Evolutionary conservation across 2,888 invertebrate species (phyloP).

Genomic region (Pseudococcus viburni): DNA sequence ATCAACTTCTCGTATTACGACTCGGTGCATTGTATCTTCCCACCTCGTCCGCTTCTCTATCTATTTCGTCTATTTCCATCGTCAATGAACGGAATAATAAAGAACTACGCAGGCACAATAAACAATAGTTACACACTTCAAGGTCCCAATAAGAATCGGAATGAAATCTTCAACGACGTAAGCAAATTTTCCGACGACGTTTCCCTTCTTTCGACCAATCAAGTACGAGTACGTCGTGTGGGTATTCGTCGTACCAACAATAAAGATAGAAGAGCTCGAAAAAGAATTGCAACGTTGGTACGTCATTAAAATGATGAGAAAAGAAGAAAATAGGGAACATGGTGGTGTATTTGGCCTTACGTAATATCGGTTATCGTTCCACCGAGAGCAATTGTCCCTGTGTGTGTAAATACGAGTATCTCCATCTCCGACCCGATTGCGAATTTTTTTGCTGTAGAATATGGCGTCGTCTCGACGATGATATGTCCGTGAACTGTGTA

Average conservation of each 20-base stretch:
- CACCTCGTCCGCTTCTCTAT: too few relatives aligned
- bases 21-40: too few relatives aligned
- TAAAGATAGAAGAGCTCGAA: neutral
- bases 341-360: neutral
- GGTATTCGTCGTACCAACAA: neutral
- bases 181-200: neutral
- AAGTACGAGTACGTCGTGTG: neutral
- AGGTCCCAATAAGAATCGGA: neutral
- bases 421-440: neutral
- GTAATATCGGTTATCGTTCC: slow-evolving; percentile 47
- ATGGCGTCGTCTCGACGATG: slow-evolving; percentile 25
- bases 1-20: too few relatives aligned
- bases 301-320: slow-evolving; percentile 50
- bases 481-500: slow-evolving; percentile 19
- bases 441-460: neutral
- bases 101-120: neutral
- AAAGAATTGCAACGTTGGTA: slow-evolving; percentile 34
- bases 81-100: neutral
- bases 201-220: neutral
- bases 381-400: slow-evolving; percentile 46
- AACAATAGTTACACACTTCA: neutral
- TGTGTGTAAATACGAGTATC: neutral
- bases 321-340: neutral
- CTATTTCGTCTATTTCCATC: too few relatives aligned
- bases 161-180: neutral